Conservation (phyloP, 1,140 invertebrate genomes). For the Listronotus bonariensis region DNA sequence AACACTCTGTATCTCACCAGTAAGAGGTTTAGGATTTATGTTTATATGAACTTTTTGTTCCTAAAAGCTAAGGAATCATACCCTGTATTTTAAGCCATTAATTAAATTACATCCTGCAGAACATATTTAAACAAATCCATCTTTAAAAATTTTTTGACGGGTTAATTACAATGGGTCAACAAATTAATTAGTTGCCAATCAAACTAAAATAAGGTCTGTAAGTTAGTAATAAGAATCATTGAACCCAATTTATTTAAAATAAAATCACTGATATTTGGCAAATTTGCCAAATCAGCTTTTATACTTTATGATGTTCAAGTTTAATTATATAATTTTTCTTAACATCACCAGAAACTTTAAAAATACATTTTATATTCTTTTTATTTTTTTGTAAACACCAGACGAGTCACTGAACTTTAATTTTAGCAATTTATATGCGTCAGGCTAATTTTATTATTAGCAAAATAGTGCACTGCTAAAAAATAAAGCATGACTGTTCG, state of each 20-base stretch:
- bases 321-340: slow-evolving; percentile 8
- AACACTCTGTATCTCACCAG: no score
- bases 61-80: no score
- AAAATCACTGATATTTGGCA: slow-evolving; percentile 14
- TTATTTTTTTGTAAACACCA: slow-evolving; percentile 3
- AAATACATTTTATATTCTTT: slow-evolving; percentile 12
- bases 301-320: slow-evolving; percentile 14
- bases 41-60: no score
- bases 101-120: no score
- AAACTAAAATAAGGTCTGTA: no score
- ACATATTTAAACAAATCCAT: no score
- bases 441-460: not conserved
- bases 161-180: no score
- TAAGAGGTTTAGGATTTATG: no score
- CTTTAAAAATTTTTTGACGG: no score
- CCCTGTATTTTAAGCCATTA: no score
- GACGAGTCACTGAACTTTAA: slow-evolving; percentile 13
- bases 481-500: not conserved
- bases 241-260: slow-evolving; percentile 7
- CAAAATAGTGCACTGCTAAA: not conserved
- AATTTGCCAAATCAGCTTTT: slow-evolving; percentile 15
- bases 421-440: not conserved
- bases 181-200: no score
- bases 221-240: not conserved
- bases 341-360: slow-evolving; percentile 4